phyloP scores from a whole-genome alignment of 2,113 vertebrate species.

The Corythornis madagascariensis region DNA sequence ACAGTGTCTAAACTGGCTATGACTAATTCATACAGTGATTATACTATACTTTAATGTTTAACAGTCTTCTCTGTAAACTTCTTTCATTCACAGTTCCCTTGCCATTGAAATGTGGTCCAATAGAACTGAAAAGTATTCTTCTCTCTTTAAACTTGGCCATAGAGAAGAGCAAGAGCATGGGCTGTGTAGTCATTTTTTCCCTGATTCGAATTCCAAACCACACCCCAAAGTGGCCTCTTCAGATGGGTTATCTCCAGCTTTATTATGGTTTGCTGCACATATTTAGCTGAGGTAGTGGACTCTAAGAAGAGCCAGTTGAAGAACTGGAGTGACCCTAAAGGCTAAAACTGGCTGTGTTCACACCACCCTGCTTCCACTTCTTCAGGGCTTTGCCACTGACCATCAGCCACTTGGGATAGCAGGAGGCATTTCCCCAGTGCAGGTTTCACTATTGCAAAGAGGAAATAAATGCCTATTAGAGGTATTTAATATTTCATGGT shows the following conservation, averaged over 20 bases:
- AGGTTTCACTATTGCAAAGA: background rate
- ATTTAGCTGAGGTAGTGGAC: constrained; percentile 67
- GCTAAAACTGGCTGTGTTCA: constrained; percentile 50
- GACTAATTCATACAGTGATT: constrained; percentile 82
- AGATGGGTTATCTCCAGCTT: constrained; percentile 78
- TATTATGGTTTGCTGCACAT: constrained; percentile 76
- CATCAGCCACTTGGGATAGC: background rate
- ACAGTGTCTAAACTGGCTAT: constrained; percentile 85
- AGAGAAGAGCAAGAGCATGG: constrained; percentile 72
- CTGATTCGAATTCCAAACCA: constrained; percentile 76
- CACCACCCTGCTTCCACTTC: constrained; percentile 11
- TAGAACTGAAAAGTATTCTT: constrained; percentile 78
- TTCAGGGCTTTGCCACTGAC: constrained; percentile 7
- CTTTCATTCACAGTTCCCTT: constrained; percentile 78
- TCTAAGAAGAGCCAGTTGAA: constrained; percentile 48
- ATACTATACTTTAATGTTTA: constrained; percentile 78
- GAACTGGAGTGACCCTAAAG: constrained; percentile 58
- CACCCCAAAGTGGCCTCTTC: constrained; percentile 72
- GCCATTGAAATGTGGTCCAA: constrained; percentile 80
- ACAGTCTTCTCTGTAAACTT: constrained; percentile 71
- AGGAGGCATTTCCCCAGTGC: background rate
- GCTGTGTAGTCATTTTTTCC: constrained; percentile 77
- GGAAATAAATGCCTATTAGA: too few relatives aligned
- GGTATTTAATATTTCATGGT: background rate
- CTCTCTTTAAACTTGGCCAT: constrained; percentile 71